Evolutionary conservation across 2,888 invertebrate genomes (phyloP), one percentile per base, ranked within the genome.

Genomic region (Odontomyia ornata): DNA sequence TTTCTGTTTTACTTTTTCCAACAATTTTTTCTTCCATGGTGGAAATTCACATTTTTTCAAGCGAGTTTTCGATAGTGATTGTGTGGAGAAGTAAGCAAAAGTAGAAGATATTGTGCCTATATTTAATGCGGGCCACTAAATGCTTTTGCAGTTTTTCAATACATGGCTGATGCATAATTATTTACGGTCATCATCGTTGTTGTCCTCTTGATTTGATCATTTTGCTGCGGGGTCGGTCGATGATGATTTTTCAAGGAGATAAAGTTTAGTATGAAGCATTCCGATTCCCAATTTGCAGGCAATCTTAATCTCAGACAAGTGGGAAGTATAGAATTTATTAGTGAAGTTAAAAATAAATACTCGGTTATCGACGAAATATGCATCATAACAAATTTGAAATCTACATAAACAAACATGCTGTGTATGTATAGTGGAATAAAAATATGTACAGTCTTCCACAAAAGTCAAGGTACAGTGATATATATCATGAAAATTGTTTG

Each of bases 291-390:
- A 36, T 36, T 36, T 9, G 36, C 60, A 4, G 13, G 23, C 23
- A 60, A 60, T 60, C 60, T 60, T 23, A 60, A 60, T 69, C 46
- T 69, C 23, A 30, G 46, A 69, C 46, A 69, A 69, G 69, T 69
- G 69, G 69, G 69, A 69, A 25, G 69, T 69, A 47, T 69, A 69
- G 69, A 69, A 69, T 69, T 69, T 69, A 69, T 69, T 69, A 21
- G 69, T 46, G 46, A 69, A 43, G 69, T 13, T 47, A 47, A 47
- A 69, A 69, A 69, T 69, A 46, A 69, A 69, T 47, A 25, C 25
- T 23, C 9, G 36, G 36, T 9, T 9, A 36, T 69, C 15, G 30
- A 25, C 47, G 69, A 28, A 15, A 64, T 15, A 30, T 64, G 64
- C 18, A 30, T 43, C 3, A 67, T 43, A 11, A 21, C 28, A 69